Evolutionary conservation across 2,113 vertebrate species (phyloP).

Genomic region (Ellobius talpinus): DNA sequence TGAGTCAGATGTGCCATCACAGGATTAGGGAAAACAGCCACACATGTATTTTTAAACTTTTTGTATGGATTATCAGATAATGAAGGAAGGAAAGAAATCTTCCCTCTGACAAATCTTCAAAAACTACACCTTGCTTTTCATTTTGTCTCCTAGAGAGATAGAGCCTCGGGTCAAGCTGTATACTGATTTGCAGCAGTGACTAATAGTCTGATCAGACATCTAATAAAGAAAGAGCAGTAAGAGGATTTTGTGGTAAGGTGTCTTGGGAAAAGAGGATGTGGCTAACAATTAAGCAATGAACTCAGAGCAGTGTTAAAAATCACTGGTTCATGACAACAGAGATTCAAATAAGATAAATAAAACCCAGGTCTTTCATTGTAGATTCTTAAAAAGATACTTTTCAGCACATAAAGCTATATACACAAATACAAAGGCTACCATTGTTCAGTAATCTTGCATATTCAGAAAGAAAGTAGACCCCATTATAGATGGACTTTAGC

Average conservation of each 20-base stretch:
- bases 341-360: neutral
- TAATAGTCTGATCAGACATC: neutral
- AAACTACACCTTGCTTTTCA: conserved; percentile 42
- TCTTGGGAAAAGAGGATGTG: neutral
- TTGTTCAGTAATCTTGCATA: neutral
- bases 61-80: conserved; percentile 15
- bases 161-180: neutral
- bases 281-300: neutral
- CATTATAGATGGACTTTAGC: no score
- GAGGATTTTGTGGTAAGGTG: neutral
- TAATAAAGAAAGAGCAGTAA: conserved; percentile 30
- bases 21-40: neutral
- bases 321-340: neutral
- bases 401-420: neutral
- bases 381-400: neutral
- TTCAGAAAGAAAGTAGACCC: neutral
- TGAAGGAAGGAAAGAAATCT: neutral
- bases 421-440: neutral
- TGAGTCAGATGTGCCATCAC: neutral
- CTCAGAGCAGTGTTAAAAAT: neutral
- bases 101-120: conserved; percentile 22
- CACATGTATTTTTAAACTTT: neutral
- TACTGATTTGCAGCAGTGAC: conserved; percentile 19
- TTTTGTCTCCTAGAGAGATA: neutral
- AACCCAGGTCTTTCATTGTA: neutral